Conservation (phyloP, 2,888 invertebrate species). For the Metellina segmentata region DNA sequence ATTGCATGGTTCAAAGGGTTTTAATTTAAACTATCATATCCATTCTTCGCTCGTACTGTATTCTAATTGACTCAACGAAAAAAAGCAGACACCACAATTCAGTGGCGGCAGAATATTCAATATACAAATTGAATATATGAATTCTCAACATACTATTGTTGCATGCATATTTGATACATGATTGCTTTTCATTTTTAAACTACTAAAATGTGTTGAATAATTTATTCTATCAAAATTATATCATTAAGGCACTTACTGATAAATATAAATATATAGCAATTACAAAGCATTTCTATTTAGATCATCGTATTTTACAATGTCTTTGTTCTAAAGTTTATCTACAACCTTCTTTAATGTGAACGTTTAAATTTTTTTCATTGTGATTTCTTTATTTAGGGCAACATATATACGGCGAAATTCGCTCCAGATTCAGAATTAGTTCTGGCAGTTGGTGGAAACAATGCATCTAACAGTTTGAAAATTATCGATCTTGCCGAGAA, state of each 20-base stretch:
- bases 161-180: too few species aligned
- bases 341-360: background rate
- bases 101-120: too few species aligned
- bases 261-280: background rate
- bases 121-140: too few species aligned
- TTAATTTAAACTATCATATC: too few species aligned
- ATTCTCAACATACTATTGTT: too few species aligned
- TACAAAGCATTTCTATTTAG: background rate
- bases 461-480: conserved; percentile 88
- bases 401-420: conserved; percentile 87
- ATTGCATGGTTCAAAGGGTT: too few species aligned
- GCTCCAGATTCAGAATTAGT: conserved; percentile 91
- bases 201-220: too few species aligned
- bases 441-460: conserved; percentile 92
- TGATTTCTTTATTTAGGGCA: conserved; percentile 80
- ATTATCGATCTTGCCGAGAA: conserved; percentile 84
- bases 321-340: background rate
- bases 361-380: background rate
- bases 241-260: background rate
- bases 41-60: too few species aligned
- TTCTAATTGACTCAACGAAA: too few species aligned
- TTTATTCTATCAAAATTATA: background rate
- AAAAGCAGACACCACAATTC: too few species aligned
- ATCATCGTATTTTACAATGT: background rate
- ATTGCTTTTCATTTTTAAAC: too few species aligned